A percentile compares a stretch with the other conserved stretches of the same genome.
Evolutionary conservation across 1,140 invertebrate species (phyloP).

Genomic region (Lepidurus couesii): DNA sequence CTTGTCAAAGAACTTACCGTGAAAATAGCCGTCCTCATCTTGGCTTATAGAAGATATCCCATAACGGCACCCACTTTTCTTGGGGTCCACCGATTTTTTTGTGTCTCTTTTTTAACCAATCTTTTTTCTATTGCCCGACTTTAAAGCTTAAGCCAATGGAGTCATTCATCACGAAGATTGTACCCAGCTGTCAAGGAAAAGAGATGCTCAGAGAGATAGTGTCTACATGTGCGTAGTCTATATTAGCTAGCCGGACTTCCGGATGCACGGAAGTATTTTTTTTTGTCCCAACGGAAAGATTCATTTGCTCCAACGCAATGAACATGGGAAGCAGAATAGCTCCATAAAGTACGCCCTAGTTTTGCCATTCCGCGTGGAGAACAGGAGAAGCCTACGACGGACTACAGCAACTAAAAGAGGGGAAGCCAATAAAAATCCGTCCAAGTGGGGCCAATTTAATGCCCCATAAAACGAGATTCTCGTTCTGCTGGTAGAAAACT

Average conservation of each 20-base stretch:
- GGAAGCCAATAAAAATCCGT: background rate
- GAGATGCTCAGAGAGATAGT: background rate
- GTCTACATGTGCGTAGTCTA: background rate
- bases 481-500: background rate
- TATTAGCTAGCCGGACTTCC: constrained; percentile 13
- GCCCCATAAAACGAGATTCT: constrained; percentile 14
- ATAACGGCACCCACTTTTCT: too few relatives aligned
- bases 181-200: constrained; percentile 10
- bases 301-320: background rate
- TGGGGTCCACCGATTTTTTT: too few relatives aligned
- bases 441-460: background rate
- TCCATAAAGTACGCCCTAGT: background rate
- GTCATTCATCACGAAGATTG: background rate
- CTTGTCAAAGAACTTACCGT: constrained; percentile 2
- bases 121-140: background rate
- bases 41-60: background rate
- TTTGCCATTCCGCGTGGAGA: background rate
- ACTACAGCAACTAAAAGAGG: background rate
- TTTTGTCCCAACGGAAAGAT: background rate
- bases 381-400: background rate
- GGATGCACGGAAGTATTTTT: background rate
- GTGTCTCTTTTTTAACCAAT: too few relatives aligned
- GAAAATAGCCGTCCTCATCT: background rate
- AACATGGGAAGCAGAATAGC: background rate
- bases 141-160: background rate